Conservation (phyloP, 2,888 invertebrate species). For the Eremobia ochroleuca region DNA sequence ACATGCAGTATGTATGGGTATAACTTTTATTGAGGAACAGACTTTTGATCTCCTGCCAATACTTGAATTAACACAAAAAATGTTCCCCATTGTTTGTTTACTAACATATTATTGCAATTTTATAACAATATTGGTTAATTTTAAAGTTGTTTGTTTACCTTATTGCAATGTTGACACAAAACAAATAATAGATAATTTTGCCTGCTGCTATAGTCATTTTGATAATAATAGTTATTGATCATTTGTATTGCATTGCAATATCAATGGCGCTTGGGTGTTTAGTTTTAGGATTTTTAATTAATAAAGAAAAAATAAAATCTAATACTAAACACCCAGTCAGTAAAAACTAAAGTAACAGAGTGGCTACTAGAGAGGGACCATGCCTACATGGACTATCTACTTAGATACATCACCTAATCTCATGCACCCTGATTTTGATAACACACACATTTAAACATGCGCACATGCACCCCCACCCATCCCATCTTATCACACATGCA, state of each 20-base stretch:
- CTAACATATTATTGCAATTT: conserved; percentile 34
- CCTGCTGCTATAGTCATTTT: conserved; percentile 6
- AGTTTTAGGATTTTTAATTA: too few relatives aligned
- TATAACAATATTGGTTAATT: conserved; percentile 8
- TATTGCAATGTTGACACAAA: conserved; percentile 18
- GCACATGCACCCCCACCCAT: too few relatives aligned
- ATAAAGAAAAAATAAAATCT: too few relatives aligned
- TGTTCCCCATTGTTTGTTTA: conserved; percentile 48
- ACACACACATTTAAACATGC: too few relatives aligned
- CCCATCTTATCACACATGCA: too few relatives aligned
- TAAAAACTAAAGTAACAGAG: too few relatives aligned
- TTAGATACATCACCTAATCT: too few relatives aligned
- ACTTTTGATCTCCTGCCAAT: conserved; percentile 58
- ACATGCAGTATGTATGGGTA: conserved; percentile 34
- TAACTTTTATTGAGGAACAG: conserved; percentile 50
- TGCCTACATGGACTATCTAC: too few relatives aligned
- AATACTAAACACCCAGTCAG: too few relatives aligned
- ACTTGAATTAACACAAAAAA: conserved; percentile 28
- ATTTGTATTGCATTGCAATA: not conserved
- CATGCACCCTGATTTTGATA: too few relatives aligned
- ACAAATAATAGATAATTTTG: conserved; percentile 5
- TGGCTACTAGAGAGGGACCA: too few relatives aligned
- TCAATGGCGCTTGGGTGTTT: too few relatives aligned
- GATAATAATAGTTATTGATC: not conserved
- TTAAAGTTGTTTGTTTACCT: conserved; percentile 16